phyloP scores from a whole-genome alignment of 2,113 vertebrate genomes.

The Pseudolaguvia tuberculata region DNA sequence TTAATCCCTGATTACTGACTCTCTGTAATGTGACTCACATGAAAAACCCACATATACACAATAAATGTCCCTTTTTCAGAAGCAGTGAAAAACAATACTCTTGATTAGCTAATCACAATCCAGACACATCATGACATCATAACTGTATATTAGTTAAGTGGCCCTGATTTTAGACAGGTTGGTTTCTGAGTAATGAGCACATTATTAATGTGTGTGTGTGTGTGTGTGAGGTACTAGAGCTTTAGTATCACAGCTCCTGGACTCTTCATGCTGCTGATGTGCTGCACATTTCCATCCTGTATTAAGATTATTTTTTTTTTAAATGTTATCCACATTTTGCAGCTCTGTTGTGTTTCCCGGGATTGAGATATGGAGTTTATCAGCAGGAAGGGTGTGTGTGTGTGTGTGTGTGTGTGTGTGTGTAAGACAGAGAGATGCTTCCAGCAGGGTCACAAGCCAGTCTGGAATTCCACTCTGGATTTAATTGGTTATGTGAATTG shows the following conservation, averaged over 20 bases:
- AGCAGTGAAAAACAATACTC: neutral
- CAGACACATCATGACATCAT: neutral
- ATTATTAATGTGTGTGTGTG: neutral
- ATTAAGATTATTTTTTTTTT: neutral
- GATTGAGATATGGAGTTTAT: conserved; percentile 21
- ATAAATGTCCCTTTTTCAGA: neutral
- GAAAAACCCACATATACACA: too few relatives aligned
- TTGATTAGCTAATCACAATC: neutral
- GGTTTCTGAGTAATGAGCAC: too few relatives aligned
- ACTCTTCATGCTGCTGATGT: neutral
- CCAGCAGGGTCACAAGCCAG: conserved; percentile 28
- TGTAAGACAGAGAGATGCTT: conserved; percentile 6
- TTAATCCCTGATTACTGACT: too few relatives aligned
- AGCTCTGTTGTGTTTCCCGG: neutral
- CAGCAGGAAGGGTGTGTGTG: conserved; percentile 36
- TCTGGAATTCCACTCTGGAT: conserved; percentile 26
- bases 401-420: conserved; percentile 12
- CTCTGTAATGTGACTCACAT: too few relatives aligned
- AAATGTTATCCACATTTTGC: neutral
- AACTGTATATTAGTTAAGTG: too few relatives aligned
- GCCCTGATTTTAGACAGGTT: too few relatives aligned
- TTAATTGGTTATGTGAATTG: conserved; percentile 31
- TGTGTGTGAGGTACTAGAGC: neutral
- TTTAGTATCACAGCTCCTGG: neutral
- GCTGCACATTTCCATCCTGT: neutral